Evolutionary conservation across 2,113 vertebrate genomes (phyloP).

Genomic region (Mormyrus lacerda): DNA sequence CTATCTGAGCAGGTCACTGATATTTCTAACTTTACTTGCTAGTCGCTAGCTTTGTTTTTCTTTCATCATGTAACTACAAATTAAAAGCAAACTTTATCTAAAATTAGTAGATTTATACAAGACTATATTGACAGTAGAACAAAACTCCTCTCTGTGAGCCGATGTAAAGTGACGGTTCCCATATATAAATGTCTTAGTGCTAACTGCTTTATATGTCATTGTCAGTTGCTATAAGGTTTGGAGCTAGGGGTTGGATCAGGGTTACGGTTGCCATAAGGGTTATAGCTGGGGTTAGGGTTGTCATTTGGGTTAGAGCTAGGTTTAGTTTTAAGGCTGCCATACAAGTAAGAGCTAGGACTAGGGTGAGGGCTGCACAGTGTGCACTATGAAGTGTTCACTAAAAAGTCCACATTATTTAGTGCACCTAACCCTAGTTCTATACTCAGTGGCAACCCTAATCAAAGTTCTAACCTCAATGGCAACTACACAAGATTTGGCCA

Average conservation of each 20-base stretch:
- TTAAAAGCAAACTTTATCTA: neutral
- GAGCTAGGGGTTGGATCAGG: neutral
- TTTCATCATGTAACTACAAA: conserved; percentile 1
- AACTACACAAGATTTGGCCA: too few relatives aligned
- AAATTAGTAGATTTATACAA: neutral
- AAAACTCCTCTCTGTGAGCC: neutral
- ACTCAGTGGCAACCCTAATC: too few relatives aligned
- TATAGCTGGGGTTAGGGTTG: neutral
- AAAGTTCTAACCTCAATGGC: too few relatives aligned
- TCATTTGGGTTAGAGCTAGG: neutral
- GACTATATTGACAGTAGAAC: neutral
- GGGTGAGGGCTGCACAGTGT: neutral
- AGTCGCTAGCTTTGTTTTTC: neutral
- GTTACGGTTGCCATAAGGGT: neutral
- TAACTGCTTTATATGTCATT: neutral
- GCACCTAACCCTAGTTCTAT: too few relatives aligned
- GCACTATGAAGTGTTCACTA: neutral
- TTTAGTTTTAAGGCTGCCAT: neutral
- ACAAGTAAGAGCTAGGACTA: neutral
- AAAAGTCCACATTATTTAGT: neutral
- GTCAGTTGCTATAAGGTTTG: neutral
- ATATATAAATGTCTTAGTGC: neutral
- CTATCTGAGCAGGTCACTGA: neutral
- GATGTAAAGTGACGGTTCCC: neutral
- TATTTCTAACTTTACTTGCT: conserved; percentile 17